Base-by-base conservation (phyloP, 2,888 invertebrate genomes). In the Carpatolechia fugitivella region DNA sequence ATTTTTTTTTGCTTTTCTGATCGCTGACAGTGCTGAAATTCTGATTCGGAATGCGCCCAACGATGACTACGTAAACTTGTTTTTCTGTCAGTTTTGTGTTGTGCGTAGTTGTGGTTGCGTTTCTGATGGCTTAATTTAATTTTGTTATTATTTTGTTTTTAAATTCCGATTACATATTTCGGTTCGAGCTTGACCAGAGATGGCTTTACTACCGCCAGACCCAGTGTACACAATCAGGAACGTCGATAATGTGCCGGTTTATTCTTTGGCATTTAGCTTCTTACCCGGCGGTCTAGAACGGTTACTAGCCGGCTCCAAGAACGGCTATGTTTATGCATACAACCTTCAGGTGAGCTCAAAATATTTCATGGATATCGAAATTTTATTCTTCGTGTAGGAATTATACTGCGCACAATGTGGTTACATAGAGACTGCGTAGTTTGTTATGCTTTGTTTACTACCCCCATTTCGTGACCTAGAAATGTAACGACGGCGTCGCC, bases 161-260 rank as follows among this genome's bases (percentile, higher is more conserved):
- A 73, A 76, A 79, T 81, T 82, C 74, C 77, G 69, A 74, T 73
- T 72, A 72, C 70, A 79, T 76, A 78, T 86, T 88, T 87, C 74
- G 81, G 82, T 88, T 86, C 68, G 78, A 84, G 87, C 85, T 89
- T 88, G 85, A 85, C 83, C 85, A 77, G 72, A 76, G 65, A 94
- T 94, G 95, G 94, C 94, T 75, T 91, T 94, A 69, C 85, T 94
- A 85, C 94, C 95, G 62, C 95, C 95, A 52, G 95, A 95, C 85
- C 95, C 96, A 57, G 92, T 94, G 68, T 96, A 93, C 80, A 92
- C 93, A 55, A 91, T 96, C 64, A 92, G 94, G 68, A 92, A 93
- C 60, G 85, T 91, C 41, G 93, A 94, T 65, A 94, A 95, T 92
- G 93, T 92, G 55, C 92, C 93, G 58, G 92, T 96, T 38, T 94